A percentile compares a stretch with the other conserved stretches of the same genome.
Conservation (phyloP, 2,797 vertebrate genomes). For the Psittacula derbiana region DNA sequence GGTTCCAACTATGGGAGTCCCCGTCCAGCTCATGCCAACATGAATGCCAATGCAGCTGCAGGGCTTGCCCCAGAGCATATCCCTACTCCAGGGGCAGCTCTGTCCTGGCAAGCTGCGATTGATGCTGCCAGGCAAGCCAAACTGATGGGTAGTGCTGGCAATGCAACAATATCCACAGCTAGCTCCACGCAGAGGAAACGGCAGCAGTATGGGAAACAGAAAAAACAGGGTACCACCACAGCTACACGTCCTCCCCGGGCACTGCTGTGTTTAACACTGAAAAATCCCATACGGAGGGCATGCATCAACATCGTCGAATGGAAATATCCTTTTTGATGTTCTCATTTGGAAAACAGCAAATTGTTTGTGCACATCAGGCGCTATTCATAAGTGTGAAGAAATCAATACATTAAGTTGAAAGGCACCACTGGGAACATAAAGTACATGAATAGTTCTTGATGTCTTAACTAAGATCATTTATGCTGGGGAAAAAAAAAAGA, state of each 20-base stretch:
- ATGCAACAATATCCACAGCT: constrained; percentile 91
- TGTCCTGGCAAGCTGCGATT: constrained; percentile 98
- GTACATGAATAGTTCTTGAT: fast-evolving
- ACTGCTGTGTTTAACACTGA: constrained; percentile 95
- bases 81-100: constrained; percentile 89
- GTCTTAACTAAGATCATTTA: neutral
- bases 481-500: neutral
- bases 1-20: constrained; percentile 94
- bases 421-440: neutral
- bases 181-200: constrained; percentile 96
- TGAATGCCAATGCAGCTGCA: constrained; percentile 89
- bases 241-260: constrained; percentile 93
- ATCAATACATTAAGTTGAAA: neutral
- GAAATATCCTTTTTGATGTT: constrained; percentile 92
- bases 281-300: constrained; percentile 96
- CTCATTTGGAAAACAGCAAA: neutral
- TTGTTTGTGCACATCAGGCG: neutral
- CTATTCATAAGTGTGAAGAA: neutral
- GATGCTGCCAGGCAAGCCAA: constrained; percentile 96
- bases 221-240: constrained; percentile 90
- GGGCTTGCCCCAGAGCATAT: constrained; percentile 96
- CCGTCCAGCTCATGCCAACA: constrained; percentile 85
- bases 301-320: constrained; percentile 99
- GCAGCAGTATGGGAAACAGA: constrained; percentile 96
- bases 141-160: constrained; percentile 89